Percentiles rank a stretch among this genome's conserved stretches.
These are phyloP conservation scores for Protomyctophum bolini DNA, from an alignment of 2,113 vertebrate genomes.

Conservation along the genomic window DNA sequence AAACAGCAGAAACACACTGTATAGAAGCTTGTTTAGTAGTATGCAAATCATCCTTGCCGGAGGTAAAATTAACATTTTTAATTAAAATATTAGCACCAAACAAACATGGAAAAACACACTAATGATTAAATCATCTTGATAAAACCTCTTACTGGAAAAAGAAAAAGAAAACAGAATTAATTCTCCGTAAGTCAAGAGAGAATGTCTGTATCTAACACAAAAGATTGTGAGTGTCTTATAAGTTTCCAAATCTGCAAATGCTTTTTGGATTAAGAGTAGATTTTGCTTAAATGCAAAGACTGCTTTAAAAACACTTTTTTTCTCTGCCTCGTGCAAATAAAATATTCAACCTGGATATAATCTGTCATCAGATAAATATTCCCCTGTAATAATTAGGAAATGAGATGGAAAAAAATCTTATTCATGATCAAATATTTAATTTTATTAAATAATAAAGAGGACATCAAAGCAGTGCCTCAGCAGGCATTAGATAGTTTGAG, in stretches of 20 bases:
- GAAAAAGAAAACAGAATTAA: conserved; percentile 14
- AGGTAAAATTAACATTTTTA: conserved; percentile 86
- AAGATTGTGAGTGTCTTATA: conserved; percentile 3
- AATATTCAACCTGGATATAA: neutral
- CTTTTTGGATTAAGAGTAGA: neutral
- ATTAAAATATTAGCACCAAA: conserved; percentile 87
- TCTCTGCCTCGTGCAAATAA: neutral
- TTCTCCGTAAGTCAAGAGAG: conserved; percentile 12
- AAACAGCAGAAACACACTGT: conserved; percentile 79
- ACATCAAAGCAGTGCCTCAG: conserved; percentile 33
- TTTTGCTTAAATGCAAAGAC: neutral
- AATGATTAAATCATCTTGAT: conserved; percentile 83
- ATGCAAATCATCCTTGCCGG: conserved; percentile 81
- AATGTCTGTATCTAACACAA: neutral
- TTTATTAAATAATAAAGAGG: conserved; percentile 23
- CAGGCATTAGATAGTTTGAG: conserved; percentile 8
- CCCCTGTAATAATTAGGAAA: neutral
- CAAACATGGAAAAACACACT: conserved; percentile 86
- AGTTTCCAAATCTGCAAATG: neutral
- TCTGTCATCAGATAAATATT: neutral
- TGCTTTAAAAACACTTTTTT: neutral
- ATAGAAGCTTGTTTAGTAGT: conserved; percentile 79
- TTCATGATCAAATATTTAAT: conserved; percentile 31
- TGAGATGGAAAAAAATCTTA: neutral
- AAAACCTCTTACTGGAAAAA: conserved; percentile 59